phyloP scores from a whole-genome alignment of 2,888 invertebrate genomes.

The Apodemia hepburni region DNA sequence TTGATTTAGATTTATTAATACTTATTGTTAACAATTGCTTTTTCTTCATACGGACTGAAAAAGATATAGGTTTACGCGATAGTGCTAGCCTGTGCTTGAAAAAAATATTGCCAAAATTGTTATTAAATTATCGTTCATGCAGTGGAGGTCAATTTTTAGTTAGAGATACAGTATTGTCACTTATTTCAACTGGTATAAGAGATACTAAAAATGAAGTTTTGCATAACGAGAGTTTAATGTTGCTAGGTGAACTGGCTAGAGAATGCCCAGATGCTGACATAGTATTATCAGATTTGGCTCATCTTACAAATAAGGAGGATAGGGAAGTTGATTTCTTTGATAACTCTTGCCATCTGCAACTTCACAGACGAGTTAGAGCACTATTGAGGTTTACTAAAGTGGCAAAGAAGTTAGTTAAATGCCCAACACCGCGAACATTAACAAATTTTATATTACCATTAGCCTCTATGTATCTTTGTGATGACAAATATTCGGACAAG shows the following conservation, averaged over 20 bases:
- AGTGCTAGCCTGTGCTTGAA: conserved; percentile 88
- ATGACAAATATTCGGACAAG: conserved; percentile 87
- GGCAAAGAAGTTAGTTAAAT: conserved; percentile 80
- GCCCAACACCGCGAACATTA: conserved; percentile 85
- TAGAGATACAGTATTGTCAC: conserved; percentile 85
- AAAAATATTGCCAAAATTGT: conserved; percentile 82
- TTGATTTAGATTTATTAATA: conserved; percentile 84
- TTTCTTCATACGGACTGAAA: conserved; percentile 87
- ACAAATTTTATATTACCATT: conserved; percentile 93
- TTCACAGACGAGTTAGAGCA: conserved; percentile 92
- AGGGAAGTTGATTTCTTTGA: conserved; percentile 96
- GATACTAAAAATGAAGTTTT: conserved; percentile 85
- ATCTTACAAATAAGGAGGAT: conserved; percentile 85
- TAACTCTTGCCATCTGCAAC: conserved; percentile 93
- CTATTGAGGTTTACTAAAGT: conserved; percentile 86
- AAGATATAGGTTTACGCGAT: conserved; percentile 91
- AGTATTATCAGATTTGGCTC: conserved; percentile 85
- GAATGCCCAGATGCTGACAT: conserved; percentile 86
- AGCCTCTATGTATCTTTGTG: conserved; percentile 88
- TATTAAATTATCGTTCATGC: conserved; percentile 74
- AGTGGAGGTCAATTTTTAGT: conserved; percentile 84
- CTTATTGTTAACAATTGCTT: conserved; percentile 91
- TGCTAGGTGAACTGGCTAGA: conserved; percentile 88
- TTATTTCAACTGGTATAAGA: conserved; percentile 87
- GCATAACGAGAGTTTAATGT: conserved; percentile 88